These are phyloP conservation scores for Leucopsar rothschildi DNA, from an alignment of 2,113 vertebrate species.

Conservation along the genomic window DNA sequence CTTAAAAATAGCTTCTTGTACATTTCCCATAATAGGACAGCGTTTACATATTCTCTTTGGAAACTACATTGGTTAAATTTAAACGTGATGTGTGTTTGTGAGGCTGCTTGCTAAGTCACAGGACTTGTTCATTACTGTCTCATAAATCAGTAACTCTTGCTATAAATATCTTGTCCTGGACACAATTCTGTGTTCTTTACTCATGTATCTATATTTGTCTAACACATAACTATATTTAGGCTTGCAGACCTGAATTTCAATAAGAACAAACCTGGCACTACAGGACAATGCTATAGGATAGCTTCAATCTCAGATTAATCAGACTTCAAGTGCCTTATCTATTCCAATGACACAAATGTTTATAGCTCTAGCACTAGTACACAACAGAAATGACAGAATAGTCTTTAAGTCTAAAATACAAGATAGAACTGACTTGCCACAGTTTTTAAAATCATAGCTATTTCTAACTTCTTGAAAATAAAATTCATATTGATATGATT, in stretches of 20 bases:
- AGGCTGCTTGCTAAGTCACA: background rate
- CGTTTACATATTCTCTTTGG: conserved; percentile 48
- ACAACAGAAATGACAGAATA: background rate
- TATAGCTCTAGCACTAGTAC: background rate
- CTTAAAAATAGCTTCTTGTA: conserved; percentile 38
- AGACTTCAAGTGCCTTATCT: background rate
- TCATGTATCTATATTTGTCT: background rate
- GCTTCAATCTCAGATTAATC: background rate
- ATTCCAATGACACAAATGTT: background rate
- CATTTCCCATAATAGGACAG: conserved; percentile 13
- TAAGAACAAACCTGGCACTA: background rate
- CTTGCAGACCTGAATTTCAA: background rate
- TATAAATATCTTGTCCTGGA: conserved; percentile 10
- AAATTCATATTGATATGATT: background rate
- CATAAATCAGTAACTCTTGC: background rate
- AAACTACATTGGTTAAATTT: conserved; percentile 23
- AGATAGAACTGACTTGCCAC: background rate
- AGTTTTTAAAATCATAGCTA: background rate
- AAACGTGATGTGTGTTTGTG: background rate
- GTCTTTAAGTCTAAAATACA: background rate
- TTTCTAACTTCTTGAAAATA: background rate
- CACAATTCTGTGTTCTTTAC: background rate
- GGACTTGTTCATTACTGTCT: background rate
- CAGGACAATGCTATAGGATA: background rate
- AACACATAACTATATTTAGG: background rate